Evolutionary conservation across 2,888 invertebrate species (phyloP), one percentile per base, ranked within the genome.

Genomic region (Polydrusus tereticollis): DNA sequence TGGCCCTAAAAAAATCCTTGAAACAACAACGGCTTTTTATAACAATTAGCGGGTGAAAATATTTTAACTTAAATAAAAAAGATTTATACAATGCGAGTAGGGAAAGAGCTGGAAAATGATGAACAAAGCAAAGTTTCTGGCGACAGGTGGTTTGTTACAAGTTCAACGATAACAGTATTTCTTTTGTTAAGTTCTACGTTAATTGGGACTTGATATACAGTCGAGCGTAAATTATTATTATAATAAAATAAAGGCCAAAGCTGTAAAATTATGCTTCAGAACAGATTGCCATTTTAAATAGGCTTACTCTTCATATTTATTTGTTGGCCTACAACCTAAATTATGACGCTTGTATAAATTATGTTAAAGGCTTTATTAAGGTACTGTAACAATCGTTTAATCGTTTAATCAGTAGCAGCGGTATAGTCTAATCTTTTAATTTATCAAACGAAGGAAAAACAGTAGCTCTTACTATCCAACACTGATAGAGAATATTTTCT

Each of bases 121-220:
- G 26, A 26, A 23, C 26, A 23, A 50, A 50, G 50, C 23, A 50
- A 50, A 50, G 26, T 26, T 23, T 50, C 8, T 50, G 50, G 23
- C 14, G 23, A 50, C 50, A 23, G 50, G n/a, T 0, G 50, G 50
- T 45, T 45, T 45, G 45, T 45, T 45, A 21, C 10, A 50, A 50
- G n/a, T 50, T 50, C 6, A 23, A 50, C 1, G 23, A 23, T n/a
- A 50, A 50, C 26, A 50, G 18, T 50, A 50, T 50, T 50, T 50
- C 50, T 50, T 23, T 50, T 50, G 50, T 50, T 26, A 23, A 50
- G 26, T 14, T 26, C 0, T 2, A 26, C 50, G n/a, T 5, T 50
- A 50, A 50, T 50, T 50, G 50, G 50, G 23, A 50, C 23, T 20
- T 50, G 23, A 50, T 50, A 23, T 50, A 26, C 50, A 26, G 50